Conservation (phyloP, 1,140 invertebrate genomes). For the Planococcus citri region DNA sequence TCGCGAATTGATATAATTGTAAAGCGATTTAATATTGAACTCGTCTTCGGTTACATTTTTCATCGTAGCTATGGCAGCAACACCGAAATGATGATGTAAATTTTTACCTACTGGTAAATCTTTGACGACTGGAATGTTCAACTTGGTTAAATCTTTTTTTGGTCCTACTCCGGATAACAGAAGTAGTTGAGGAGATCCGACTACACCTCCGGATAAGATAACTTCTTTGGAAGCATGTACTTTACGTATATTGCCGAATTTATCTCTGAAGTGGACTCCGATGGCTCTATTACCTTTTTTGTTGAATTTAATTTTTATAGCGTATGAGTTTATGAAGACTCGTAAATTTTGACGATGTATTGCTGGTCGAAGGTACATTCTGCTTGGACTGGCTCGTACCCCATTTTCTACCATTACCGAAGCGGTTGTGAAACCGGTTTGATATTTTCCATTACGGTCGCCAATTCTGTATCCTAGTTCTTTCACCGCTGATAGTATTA, state of each 20-base stretch:
- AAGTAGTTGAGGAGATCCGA: slow-evolving; percentile 58
- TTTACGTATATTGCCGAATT: slow-evolving; percentile 21
- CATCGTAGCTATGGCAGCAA: slow-evolving; percentile 34
- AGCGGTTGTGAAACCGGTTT: slow-evolving; percentile 37
- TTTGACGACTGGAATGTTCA: slow-evolving; percentile 36
- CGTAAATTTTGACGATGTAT: slow-evolving; percentile 45
- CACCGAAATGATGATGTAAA: slow-evolving; percentile 42
- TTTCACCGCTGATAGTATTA: slow-evolving; percentile 45
- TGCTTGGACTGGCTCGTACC: slow-evolving; percentile 34
- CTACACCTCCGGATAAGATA: slow-evolving; percentile 53
- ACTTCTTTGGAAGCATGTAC: slow-evolving; percentile 42
- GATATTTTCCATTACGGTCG: slow-evolving; percentile 42
- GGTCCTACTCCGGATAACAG: slow-evolving; percentile 60
- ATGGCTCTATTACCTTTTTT: slow-evolving; percentile 37
- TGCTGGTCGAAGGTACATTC: slow-evolving; percentile 42
- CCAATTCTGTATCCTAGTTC: slow-evolving; percentile 38
- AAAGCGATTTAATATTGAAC: slow-evolving; percentile 33
- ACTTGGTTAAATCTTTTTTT: slow-evolving; percentile 39
- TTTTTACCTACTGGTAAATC: slow-evolving; percentile 46
- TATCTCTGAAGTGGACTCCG: slow-evolving; percentile 45
- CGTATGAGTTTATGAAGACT: slow-evolving; percentile 53
- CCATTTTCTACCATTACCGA: slow-evolving; percentile 29
- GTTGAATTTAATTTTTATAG: slow-evolving; percentile 59
- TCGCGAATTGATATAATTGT: slow-evolving; percentile 33
- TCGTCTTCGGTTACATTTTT: slow-evolving; percentile 30